A percentile compares a stretch with the other conserved stretches of the same genome.
Conservation (phyloP, 92 coral and sea anemone genomes). For the Heteractis magnifica region DNA sequence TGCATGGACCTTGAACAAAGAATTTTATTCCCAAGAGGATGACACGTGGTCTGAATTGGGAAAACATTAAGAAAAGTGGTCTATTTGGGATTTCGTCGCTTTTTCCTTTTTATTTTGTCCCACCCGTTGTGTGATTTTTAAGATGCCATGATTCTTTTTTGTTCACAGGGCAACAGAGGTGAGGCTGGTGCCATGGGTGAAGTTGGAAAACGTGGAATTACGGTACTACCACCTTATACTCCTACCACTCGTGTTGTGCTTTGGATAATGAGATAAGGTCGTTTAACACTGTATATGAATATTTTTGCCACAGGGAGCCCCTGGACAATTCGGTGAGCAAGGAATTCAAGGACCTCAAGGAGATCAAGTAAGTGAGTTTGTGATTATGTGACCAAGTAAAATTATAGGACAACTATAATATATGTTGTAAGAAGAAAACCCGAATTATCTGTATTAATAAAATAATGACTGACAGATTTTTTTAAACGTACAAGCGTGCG, state of each 20-base stretch:
- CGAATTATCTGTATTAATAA: too few species aligned
- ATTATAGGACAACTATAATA: not conserved
- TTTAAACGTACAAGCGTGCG: too few species aligned
- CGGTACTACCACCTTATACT: conserved; percentile 14
- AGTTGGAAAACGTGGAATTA: conserved; percentile 57
- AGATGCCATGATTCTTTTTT: not conserved
- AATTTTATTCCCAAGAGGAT: too few species aligned
- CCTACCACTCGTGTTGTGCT: not conserved
- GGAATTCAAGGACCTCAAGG: conserved; percentile 47
- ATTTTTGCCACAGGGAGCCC: conserved; percentile 30
- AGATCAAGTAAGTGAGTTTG: conserved; percentile 37
- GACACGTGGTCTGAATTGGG: too few species aligned
- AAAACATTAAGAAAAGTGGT: too few species aligned
- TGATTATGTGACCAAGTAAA: not conserved
- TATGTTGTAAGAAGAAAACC: too few species aligned
- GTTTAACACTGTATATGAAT: not conserved
- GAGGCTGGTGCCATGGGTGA: conserved; percentile 60
- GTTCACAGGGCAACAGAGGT: conserved; percentile 55
- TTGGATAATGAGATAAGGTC: not conserved
- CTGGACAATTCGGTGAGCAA: conserved; percentile 38
- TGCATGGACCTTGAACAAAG: too few species aligned
- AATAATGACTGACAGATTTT: too few species aligned
- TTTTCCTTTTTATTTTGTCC: too few species aligned
- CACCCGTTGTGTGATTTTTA: too few species aligned
- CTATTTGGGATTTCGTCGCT: too few species aligned